Conservation (phyloP, 2,888 invertebrate genomes). For the Adela reaumurella region DNA sequence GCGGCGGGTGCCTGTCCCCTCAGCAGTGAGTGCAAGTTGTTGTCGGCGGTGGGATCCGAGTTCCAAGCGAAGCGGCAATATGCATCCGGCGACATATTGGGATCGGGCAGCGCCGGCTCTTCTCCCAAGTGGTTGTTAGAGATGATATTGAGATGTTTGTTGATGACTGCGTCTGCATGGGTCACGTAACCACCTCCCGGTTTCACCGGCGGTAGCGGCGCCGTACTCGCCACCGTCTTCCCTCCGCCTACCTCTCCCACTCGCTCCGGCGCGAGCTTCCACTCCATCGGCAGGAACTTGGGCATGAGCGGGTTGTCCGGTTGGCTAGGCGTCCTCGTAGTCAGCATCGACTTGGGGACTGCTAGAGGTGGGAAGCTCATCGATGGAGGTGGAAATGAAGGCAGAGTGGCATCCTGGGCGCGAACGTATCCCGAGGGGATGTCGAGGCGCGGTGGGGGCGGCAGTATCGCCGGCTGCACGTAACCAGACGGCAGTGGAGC, state of each 20-base stretch:
- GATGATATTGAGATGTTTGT: conserved; percentile 43
- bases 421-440: conserved; percentile 29
- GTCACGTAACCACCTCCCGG: conserved; percentile 30
- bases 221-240: conserved; percentile 29
- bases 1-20: conserved; percentile 33
- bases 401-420: conserved; percentile 23
- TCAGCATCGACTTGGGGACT: not conserved
- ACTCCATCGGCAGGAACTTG: not conserved
- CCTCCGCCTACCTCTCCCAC: conserved; percentile 22
- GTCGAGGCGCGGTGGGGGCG: not conserved
- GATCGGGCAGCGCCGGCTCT: conserved; percentile 40
- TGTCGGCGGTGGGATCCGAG: conserved; percentile 37
- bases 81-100: conserved; percentile 48
- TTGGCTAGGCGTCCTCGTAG: no score
- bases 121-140: conserved; percentile 31
- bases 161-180: conserved; percentile 39
- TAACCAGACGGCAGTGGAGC: conserved; percentile 6
- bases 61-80: conserved; percentile 53
- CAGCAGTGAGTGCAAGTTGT: conserved; percentile 42
- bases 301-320: not conserved
- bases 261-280: not conserved
- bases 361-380: not conserved
- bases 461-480: conserved; percentile 5
- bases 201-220: no score
- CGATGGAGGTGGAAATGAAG: not conserved